These are phyloP conservation scores for Neopipo cinnamomea DNA, from an alignment of 2,113 vertebrate species.

Conservation along the genomic window DNA sequence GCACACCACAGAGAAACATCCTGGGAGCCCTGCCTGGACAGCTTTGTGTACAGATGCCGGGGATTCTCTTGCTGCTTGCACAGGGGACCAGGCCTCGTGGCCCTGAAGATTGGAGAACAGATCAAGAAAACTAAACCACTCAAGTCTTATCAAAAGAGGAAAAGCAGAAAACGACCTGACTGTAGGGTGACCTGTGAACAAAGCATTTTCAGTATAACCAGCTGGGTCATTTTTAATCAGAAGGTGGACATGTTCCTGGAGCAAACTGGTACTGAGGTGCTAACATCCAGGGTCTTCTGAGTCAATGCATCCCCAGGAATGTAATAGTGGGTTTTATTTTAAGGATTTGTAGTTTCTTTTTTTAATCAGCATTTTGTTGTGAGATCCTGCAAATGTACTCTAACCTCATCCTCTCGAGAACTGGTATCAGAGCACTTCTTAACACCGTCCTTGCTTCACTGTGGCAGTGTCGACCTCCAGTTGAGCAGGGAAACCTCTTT, in stretches of 20 bases:
- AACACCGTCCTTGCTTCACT: conserved; percentile 1
- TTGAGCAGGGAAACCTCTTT: conserved; percentile 35
- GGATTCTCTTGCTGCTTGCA: conserved; percentile 70
- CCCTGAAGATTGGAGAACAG: conserved; percentile 58
- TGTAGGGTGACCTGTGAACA: conserved; percentile 54
- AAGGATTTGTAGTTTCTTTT: conserved; percentile 42
- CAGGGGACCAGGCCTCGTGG: conserved; percentile 71
- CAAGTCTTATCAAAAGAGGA: conserved; percentile 40
- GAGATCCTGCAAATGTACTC: conserved; percentile 60
- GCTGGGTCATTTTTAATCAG: conserved; percentile 55
- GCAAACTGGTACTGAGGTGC: conserved; percentile 40
- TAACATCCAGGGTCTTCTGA: conserved; percentile 68
- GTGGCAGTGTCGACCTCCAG: conserved; percentile 28
- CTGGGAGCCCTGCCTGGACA: conserved; percentile 59
- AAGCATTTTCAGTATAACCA: conserved; percentile 47
- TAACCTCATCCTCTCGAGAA: conserved; percentile 52
- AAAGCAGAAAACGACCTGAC: conserved; percentile 29
- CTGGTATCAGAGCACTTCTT: conserved; percentile 54
- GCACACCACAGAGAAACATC: conserved; percentile 58
- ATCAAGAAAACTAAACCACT: conserved; percentile 49
- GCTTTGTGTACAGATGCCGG: background rate
- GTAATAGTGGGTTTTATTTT: conserved; percentile 38
- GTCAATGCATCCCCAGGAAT: conserved; percentile 54
- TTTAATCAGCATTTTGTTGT: conserved; percentile 59
- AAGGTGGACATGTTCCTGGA: conserved; percentile 63